These are phyloP conservation scores for Danionella cerebrum DNA, from an alignment of 2,113 vertebrate species.

Conservation along the genomic window DNA sequence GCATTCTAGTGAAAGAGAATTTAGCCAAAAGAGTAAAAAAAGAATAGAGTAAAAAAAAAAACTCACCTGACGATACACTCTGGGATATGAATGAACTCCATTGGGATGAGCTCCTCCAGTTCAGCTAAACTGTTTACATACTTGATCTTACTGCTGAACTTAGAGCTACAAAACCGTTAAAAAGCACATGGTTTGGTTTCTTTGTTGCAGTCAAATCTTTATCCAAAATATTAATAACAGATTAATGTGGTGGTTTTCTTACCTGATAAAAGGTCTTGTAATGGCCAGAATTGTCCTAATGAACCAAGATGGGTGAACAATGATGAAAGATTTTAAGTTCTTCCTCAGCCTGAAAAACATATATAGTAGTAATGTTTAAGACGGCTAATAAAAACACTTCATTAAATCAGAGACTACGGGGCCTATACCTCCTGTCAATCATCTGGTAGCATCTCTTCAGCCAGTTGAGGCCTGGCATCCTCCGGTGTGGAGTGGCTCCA, in stretches of 20 bases:
- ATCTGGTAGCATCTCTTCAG: slow-evolving; percentile 97
- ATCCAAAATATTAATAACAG: no score
- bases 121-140: slow-evolving; percentile 84
- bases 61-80: slow-evolving; percentile 92
- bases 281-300: slow-evolving; percentile 91
- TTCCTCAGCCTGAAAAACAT: slow-evolving; percentile 76
- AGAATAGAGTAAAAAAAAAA: neutral
- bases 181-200: neutral
- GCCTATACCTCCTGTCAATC: slow-evolving; percentile 92
- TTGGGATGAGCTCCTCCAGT: slow-evolving; percentile 84
- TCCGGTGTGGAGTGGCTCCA: slow-evolving; percentile 91
- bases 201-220: neutral
- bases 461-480: slow-evolving; percentile 94
- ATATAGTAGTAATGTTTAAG: neutral
- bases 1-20: no score
- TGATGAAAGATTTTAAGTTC: slow-evolving; percentile 97
- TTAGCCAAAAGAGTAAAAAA: neutral
- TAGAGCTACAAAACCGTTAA: slow-evolving; percentile 69
- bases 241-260: no score
- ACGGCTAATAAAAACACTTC: neutral
- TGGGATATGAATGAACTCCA: slow-evolving; percentile 91
- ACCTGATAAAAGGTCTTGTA: slow-evolving; percentile 97
- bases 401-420: neutral
- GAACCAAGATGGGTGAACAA: slow-evolving; percentile 97
- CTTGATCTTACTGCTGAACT: slow-evolving; percentile 97